Conservation (phyloP, 35 echinoderm and acorn worm species). For the Hemicentrotus pulcherrimus region DNA sequence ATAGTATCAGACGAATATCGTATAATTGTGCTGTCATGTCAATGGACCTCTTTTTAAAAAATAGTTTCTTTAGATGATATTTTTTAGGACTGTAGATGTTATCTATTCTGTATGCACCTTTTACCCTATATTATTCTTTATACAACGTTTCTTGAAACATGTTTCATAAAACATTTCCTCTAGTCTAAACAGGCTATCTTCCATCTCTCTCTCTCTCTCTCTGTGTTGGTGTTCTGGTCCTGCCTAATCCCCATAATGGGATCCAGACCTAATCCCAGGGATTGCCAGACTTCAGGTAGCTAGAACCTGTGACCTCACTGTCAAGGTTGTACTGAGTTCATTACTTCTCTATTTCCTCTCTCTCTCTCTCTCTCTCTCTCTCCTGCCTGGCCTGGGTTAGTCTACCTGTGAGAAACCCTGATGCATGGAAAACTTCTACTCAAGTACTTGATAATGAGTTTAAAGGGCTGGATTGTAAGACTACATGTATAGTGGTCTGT, state of each 20-base stretch:
- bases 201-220: not conserved
- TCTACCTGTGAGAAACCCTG: not conserved
- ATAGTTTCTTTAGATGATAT: no score
- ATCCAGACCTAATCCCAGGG: slow-evolving; percentile 41
- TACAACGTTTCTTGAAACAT: no score
- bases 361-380: not conserved
- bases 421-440: not conserved
- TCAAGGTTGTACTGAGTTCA: slow-evolving; percentile 18
- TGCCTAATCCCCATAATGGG: slow-evolving; percentile 39
- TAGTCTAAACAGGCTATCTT: not conserved
- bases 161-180: no score
- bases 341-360: not conserved
- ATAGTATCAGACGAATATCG: no score
- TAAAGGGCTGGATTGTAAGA: no score
- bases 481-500: no score
- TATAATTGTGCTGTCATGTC: no score
- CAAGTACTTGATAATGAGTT: no score
- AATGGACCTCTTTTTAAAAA: no score
- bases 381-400: not conserved
- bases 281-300: slow-evolving; percentile 41
- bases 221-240: slow-evolving; percentile 24
- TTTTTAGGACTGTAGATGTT: no score
- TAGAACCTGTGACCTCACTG: slow-evolving; percentile 21
- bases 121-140: no score
- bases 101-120: no score